Evolutionary conservation across 2,113 vertebrate genomes (phyloP), one percentile per base, ranked within the genome.

Genomic region (Boleophthalmus pectinirostris): DNA sequence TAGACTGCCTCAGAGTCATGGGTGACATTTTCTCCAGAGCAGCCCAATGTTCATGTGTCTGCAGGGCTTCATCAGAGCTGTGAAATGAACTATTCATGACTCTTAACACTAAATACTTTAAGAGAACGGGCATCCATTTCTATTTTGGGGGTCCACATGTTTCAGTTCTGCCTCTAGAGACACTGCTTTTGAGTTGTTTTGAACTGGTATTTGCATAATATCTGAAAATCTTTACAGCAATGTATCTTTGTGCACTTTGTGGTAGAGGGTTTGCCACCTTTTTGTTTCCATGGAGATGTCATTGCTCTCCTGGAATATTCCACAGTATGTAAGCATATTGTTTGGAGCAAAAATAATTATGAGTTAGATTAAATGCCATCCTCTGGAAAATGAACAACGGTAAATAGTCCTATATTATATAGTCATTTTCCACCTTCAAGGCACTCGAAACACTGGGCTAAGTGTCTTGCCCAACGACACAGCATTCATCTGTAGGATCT

Each of bases 1-100:
- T 77, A 68, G 77, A 65, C 75, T 66, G 83, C 81, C 87, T 89
- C 71, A 75, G 68, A 90, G 87, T 82, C 77, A 78, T 10, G 13
- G 68, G 72, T 83, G 83, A 82, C 86, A 82, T 82, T 80, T 86
- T 38, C 74, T 73, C 66, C 70, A 49, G 69, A 77, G 64, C 51
- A 66, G 71, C 63, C 23, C 68, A 80, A 71, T 68, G 58, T 46
- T 82, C 78, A 67, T 24, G 23, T 56, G 51, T 72, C 81, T 82
- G 35, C 8, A 38, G 51, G 75, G 75, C 75, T 74, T 79, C 72
- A 33, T 73, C 63, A 54, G 29, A 58, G 57, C 49, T 23, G 51
- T 70, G 80, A 83, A 87, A 73, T 80, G 58, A 75, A 86, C 75
- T 82, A 76, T 82, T 47, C 38, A 65, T 51, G 78, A 86, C 65